Evolutionary conservation across 1,140 invertebrate species (phyloP), one percentile per base, ranked within the genome.

Genomic region (Atta cephalotes): DNA sequence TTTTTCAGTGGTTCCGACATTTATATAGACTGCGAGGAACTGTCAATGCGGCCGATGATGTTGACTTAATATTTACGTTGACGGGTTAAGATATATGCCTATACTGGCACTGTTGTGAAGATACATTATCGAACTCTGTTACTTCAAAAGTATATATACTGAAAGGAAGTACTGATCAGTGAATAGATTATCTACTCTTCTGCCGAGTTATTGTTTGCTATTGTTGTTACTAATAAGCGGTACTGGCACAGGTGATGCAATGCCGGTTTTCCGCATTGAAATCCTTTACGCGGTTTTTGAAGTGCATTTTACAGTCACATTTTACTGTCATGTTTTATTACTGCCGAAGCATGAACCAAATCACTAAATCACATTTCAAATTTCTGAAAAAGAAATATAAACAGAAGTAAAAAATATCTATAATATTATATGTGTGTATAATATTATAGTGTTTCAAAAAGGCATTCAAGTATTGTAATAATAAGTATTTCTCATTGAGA

Each of bases 1-100:
- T 86, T 86, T 89, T 88, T 72, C 76, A 82, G 56, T 51, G 45
- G 53, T 81, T 58, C 60, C 68, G 74, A 56, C 76, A 72, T 56
- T 76, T 85, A 86, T 82, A 78, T 76, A 76, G 25, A 65, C 76
- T 71, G 51, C 49, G 81, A 65, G 66, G 58, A 60, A 79, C 53
- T 63, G 80, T 60, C 39, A 86, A 89, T 58, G 78, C 39, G 60
- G 21, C 25, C 70, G 80, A 51, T 78, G 79, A 86, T 56, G 62
- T 77, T 77, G n/a, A 51, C 28, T 66, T 78, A 35, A 60, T 58
- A n/a, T 76, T 79, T 45, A 66, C 62, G 60, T 78, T 65, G 39
- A n/a, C 49, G 60, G 58, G 31, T 35, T 16, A 9, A 31, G 28
- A 77, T 49, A 53, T 65, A 71, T 49, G 12, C n/a, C 65, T 63